Evolutionary conservation across 2,888 invertebrate genomes (phyloP), one percentile per base, ranked within the genome.

Genomic region (Cotesia congregata): DNA sequence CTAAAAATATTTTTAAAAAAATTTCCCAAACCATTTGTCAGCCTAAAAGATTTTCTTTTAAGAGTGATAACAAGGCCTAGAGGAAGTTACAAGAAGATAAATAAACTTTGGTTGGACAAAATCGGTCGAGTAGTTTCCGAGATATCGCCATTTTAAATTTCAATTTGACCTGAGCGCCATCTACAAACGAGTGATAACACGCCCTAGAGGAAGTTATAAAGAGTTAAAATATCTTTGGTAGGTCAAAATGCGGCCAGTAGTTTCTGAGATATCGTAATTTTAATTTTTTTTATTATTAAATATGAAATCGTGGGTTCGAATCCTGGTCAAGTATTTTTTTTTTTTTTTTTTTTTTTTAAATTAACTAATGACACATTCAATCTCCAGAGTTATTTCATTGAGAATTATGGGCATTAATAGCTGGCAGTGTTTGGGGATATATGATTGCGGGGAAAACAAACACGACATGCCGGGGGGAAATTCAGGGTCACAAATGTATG

Each of bases 321-420:
- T 9, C 50, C 9, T 3, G 50, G 50, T 1, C 4, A 50, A 30
- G 2, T 30, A n/a, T n/a, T n/a, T n/a, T 20, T 20, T 20, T 20
- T 20, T 30, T 2, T 2, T 30, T 30, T 30, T 30, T 30, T 30
- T 30, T 30, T 30, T 30, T 30, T 30, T 30, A 1, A 30, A 30
- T 30, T 30, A 30, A 30, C 30, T 30, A 30, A 30, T 72, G 71
- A 68, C 73, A 69, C 72, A 77, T 62, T 62, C 17, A 62, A 62
- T 62, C 62, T 15, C 62, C 17, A 5, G 12, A 15, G 20, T 62
- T 17, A 62, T 62, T 62, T 62, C 15, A 20, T 62, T 20, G 6
- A 17, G 62, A 62, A 20, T 67, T 67, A 67, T 67, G 30, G 67
- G 12, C 67, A 12, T 67, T 67, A 67, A 67, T 67, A 38, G 67